Base-by-base conservation (phyloP, 2,888 invertebrate genomes). In the Dicycla oo region DNA sequence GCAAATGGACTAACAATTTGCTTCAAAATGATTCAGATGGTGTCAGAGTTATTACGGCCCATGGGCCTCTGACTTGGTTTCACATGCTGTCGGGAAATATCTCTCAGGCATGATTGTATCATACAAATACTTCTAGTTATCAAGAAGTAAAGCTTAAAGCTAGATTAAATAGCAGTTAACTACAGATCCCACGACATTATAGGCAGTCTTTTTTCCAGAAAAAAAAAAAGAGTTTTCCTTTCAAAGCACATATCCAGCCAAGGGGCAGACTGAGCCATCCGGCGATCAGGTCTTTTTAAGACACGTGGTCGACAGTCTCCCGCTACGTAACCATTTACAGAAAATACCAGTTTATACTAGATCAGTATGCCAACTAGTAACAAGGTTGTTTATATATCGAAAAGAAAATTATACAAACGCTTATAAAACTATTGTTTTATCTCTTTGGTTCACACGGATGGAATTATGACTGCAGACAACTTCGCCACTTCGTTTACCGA, bases 381-480 rank as follows among this genome's bases (percentile, higher is more conserved):
- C 38, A 47, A 23, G 3, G 15, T 47, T 10, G 15, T 66, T 47
- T 26, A 53, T 23, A 40, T 49, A 61, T 43, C n/a, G 18, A 23
- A 47, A 43, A 53, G n/a, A 77, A 57, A 56, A 57, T 47, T 49
- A 49, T 34, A 34, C 3, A 58, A 23, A n/a, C 1, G 5, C 23
- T n/a, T n/a, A 18, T 34, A 34, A 64, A 76, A 61, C 60, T 11
- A 66, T 77, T 76, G 64, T 71, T n/a, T 77, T 76, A 61, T 71
- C 23, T 61, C 26, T 15, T 53, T 49, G 7, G 43, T 76, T 70
- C 77, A 53, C 47, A 62, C 47, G 66, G 43, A 51, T 67, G 51
- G 58, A 63, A 67, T 56, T 60, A 53, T 66, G 11, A n/a, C 49
- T 18, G 18, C 20, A 38, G 38, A 47, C 6, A 53, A 38, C 43